Evolutionary conservation across 2,797 vertebrate genomes (phyloP).

Genomic region (Discoglossus pictus): DNA sequence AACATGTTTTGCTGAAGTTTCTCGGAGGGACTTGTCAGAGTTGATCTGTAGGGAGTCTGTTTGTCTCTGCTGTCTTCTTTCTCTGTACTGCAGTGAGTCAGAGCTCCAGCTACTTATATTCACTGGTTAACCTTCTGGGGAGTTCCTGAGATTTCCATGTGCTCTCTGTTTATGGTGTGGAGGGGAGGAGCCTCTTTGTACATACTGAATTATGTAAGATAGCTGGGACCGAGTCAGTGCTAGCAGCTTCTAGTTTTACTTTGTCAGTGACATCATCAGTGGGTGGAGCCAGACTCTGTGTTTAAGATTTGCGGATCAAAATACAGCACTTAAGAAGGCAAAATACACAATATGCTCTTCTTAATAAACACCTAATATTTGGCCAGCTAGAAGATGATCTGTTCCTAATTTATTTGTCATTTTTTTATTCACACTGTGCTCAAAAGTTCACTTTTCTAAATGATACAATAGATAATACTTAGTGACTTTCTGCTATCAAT

Average conservation of each 20-base stretch:
- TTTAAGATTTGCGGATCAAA: no score
- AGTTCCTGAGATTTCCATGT: conserved; percentile 6
- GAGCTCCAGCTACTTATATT: conserved; percentile 3
- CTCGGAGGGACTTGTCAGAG: neutral
- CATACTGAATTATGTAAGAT: neutral
- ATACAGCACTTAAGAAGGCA: no score
- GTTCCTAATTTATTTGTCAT: no score
- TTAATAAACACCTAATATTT: no score
- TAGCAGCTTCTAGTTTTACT: conserved; percentile 9
- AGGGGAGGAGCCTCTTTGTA: neutral
- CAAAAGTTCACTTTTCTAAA: no score
- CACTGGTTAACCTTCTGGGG: neutral
- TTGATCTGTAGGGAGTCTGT: neutral
- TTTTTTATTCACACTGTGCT: no score
- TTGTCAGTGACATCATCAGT: neutral
- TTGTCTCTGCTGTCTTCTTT: neutral
- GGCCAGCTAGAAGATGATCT: no score
- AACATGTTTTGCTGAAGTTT: conserved; percentile 48
- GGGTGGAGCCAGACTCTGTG: neutral
- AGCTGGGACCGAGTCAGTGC: neutral
- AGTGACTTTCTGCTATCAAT: no score
- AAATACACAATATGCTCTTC: no score
- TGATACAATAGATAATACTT: no score
- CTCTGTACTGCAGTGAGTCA: neutral
- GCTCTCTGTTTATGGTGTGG: neutral